phyloP scores from a whole-genome alignment of 2,888 invertebrate genomes.

The Trachelus iudaicus region DNA sequence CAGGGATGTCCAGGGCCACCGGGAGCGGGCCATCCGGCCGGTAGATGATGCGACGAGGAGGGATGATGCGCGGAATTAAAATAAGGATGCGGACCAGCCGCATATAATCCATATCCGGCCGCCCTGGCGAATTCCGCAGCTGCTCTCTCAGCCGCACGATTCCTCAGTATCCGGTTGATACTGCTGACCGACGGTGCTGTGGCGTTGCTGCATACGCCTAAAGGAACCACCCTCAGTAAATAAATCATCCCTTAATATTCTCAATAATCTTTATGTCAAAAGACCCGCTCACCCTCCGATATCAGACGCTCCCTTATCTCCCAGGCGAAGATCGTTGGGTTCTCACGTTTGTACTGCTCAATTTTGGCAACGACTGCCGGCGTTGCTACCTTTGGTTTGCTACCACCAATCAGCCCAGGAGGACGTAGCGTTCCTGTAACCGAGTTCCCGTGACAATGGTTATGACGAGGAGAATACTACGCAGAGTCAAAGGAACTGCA shows the following conservation, averaged over 20 bases:
- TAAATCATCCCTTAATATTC: neutral
- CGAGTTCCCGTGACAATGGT: neutral
- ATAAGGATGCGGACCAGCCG: constrained; percentile 74
- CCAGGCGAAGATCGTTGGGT: constrained; percentile 99
- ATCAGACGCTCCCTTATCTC: constrained; percentile 97
- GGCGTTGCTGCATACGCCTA: constrained; percentile 94
- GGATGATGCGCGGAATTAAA: constrained; percentile 70
- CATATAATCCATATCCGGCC: constrained; percentile 87
- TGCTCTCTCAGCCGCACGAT: constrained; percentile 95
- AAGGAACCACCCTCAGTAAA: constrained; percentile 20
- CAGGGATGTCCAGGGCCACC: constrained; percentile 61
- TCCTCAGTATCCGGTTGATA: constrained; percentile 95
- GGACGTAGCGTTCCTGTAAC: constrained; percentile 87
- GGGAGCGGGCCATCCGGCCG: constrained; percentile 70
- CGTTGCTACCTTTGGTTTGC: constrained; percentile 97
- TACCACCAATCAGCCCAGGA: constrained; percentile 92
- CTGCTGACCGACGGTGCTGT: constrained; percentile 97
- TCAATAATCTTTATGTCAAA: neutral
- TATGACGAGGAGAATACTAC: neutral
- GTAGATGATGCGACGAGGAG: constrained; percentile 72
- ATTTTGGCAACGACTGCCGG: constrained; percentile 97
- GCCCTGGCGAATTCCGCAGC: constrained; percentile 95
- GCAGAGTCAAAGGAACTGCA: neutral
- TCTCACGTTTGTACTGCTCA: constrained; percentile 97
- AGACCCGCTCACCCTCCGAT: constrained; percentile 83